Conservation (phyloP, 2,113 vertebrate genomes). For the Atrichornis clamosus region DNA sequence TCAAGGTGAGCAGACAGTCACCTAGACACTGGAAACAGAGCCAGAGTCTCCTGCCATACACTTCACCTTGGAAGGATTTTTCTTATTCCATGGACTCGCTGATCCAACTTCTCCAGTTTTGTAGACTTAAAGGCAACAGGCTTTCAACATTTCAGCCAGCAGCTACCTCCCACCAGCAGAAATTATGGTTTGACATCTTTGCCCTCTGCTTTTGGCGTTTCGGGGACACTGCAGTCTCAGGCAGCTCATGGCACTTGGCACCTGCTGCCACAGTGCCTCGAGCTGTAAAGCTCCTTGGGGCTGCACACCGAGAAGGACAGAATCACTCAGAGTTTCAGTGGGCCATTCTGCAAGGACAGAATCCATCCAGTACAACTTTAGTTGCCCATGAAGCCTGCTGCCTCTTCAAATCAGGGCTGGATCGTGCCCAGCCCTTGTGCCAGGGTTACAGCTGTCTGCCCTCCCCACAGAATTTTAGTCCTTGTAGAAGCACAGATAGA, state of each 20-base stretch:
- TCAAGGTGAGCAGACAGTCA: constrained; percentile 34
- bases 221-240: not conserved
- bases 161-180: not conserved
- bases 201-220: not conserved
- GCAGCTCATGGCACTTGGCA: not conserved
- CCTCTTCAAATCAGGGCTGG: not conserved
- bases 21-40: not conserved
- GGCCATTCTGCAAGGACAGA: not conserved
- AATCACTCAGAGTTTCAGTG: not conserved
- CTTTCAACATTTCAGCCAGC: not conserved
- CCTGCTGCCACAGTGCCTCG: not conserved
- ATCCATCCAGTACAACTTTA: not conserved
- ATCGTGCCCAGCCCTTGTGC: fast-evolving
- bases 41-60: not conserved
- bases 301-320: not conserved
- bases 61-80: not conserved
- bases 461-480: not conserved
- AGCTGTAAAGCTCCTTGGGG: not conserved
- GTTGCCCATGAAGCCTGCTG: not conserved
- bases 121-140: not conserved
- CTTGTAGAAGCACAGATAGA: not conserved
- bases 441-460: not conserved
- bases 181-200: not conserved
- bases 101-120: not conserved
- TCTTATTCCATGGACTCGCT: not conserved